Evolutionary conservation across 2,113 vertebrate species (phyloP).

Genomic region (Pseudorhombus dupliciocellatus): DNA sequence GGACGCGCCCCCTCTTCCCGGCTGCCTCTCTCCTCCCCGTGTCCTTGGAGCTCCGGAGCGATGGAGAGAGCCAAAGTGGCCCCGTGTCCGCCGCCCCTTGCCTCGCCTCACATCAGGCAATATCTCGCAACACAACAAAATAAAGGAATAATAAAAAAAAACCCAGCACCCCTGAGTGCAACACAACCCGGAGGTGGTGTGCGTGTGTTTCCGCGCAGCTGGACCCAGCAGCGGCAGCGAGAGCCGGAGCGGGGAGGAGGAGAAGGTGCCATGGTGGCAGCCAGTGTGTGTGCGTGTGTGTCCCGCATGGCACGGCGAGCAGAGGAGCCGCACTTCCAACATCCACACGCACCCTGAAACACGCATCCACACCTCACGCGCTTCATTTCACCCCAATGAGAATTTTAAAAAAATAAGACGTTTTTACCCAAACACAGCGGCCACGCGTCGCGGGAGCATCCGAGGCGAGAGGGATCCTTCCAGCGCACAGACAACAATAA

Average conservation of each 20-base stretch:
- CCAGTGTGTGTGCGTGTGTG: slow-evolving; percentile 40
- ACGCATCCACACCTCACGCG: not conserved
- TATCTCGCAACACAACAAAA: too few species aligned
- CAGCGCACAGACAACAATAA: slow-evolving; percentile 73
- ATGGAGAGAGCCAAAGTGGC: slow-evolving; percentile 56
- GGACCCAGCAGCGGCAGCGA: slow-evolving; percentile 39
- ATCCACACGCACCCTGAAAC: not conserved
- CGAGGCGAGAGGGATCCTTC: slow-evolving; percentile 57
- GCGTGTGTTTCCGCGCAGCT: slow-evolving; percentile 55
- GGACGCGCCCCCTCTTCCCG: slow-evolving; percentile 34
- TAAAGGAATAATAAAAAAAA: not conserved
- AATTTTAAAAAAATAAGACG: too few species aligned
- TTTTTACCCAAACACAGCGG: not conserved
- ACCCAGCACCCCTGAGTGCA: not conserved
- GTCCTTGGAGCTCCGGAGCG: slow-evolving; percentile 67
- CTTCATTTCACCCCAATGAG: not conserved
- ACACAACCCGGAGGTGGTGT: not conserved
- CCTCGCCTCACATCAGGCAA: not conserved
- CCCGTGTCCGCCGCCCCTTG: slow-evolving; percentile 39
- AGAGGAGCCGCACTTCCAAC: slow-evolving; percentile 4
- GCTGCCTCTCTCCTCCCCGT: slow-evolving; percentile 44
- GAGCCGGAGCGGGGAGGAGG: slow-evolving; percentile 26
- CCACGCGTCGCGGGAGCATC: slow-evolving; percentile 42
- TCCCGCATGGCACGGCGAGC: slow-evolving; percentile 66
- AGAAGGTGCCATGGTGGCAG: slow-evolving; percentile 62